Conservation (phyloP, 2,113 vertebrate species). For the Macroglossus sobrinus region DNA sequence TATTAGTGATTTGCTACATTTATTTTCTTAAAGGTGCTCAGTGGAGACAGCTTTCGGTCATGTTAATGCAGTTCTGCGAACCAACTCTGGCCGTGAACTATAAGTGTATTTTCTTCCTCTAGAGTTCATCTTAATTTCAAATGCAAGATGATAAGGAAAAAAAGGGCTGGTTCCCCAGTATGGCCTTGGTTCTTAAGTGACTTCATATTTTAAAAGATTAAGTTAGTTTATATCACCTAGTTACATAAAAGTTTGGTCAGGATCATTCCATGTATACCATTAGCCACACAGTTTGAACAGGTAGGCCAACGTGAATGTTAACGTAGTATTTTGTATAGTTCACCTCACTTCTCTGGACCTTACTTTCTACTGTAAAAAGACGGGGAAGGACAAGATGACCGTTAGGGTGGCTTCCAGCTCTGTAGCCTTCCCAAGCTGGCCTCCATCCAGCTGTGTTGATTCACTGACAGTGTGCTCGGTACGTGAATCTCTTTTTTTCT, state of each 20-base stretch:
- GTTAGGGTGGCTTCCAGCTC: neutral
- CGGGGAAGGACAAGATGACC: neutral
- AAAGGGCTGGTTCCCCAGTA: neutral
- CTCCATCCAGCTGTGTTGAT: neutral
- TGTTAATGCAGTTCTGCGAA: neutral
- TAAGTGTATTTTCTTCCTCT: slow-evolving; percentile 8
- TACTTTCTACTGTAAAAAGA: neutral
- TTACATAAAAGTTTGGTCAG: slow-evolving; percentile 67
- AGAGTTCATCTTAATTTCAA: slow-evolving; percentile 30
- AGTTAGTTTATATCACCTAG: neutral
- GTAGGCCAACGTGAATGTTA: slow-evolving; percentile 52
- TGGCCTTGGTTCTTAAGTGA: neutral
- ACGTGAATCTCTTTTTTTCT: neutral
- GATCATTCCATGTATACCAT: slow-evolving; percentile 67
- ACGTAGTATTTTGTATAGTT: neutral
- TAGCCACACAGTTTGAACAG: slow-evolving; percentile 65
- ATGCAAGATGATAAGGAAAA: neutral
- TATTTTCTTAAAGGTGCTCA: neutral
- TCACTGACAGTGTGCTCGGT: neutral
- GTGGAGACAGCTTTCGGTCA: neutral
- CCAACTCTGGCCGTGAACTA: neutral
- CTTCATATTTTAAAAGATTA: neutral
- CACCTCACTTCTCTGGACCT: neutral
- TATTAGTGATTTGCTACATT: neutral
- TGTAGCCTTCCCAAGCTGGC: neutral